These are phyloP conservation scores for Tromatobia lineatoria DNA, from an alignment of 2,888 invertebrate species.

Conservation along the genomic window DNA sequence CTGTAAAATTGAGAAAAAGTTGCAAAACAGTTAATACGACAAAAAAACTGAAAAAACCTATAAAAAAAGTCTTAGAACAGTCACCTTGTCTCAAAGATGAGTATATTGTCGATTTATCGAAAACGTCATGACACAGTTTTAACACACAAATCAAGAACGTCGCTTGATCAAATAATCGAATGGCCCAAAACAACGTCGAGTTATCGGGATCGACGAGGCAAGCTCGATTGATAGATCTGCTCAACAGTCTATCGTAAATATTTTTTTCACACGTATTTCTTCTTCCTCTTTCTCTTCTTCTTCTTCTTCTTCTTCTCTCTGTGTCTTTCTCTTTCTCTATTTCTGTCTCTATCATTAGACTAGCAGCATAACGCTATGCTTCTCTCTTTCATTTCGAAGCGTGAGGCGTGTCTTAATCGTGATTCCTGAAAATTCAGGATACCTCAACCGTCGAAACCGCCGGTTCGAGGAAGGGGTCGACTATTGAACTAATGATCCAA, in stretches of 20 bases:
- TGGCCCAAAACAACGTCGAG: no score
- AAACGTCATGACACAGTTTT: no score
- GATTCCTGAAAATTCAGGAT: conserved; percentile 79
- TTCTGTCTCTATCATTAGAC: conserved; percentile 58
- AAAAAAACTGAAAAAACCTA: no score
- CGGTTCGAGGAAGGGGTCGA: conserved; percentile 76
- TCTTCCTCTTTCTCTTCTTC: not conserved
- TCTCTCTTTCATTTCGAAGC: conserved; percentile 69
- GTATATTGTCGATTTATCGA: no score
- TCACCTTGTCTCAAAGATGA: no score
- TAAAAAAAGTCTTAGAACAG: no score
- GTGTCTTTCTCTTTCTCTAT: conserved; percentile 52
- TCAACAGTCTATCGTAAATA: not conserved
- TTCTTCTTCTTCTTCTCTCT: not conserved
- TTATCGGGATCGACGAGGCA: no score
- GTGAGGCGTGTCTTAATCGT: conserved; percentile 71
- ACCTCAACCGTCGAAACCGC: conserved; percentile 74
- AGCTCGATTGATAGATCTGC: not conserved
- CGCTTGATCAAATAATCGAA: no score
- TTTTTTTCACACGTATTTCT: not conserved
- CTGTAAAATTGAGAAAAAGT: no score
- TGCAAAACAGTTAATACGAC: no score
- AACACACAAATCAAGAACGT: no score
- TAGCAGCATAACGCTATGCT: conserved; percentile 62
- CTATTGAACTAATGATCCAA: conserved; percentile 74